phyloP scores from a whole-genome alignment of 2,888 invertebrate genomes.

The Harpagoxenus sublaevis region DNA sequence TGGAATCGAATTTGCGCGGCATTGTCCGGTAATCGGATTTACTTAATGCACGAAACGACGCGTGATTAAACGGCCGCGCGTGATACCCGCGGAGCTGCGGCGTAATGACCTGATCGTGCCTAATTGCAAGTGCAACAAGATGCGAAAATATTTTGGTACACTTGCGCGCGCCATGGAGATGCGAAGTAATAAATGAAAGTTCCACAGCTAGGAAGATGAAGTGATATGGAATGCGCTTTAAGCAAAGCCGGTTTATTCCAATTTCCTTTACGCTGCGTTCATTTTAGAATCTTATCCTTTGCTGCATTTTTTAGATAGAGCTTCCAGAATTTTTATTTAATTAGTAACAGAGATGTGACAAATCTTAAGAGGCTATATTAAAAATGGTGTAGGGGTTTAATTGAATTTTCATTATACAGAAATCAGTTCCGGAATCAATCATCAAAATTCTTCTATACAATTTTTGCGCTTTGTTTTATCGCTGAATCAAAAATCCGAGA shows the following conservation, averaged over 20 bases:
- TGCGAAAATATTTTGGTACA: constrained; percentile 36
- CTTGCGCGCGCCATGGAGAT: neutral
- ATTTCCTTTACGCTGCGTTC: neutral
- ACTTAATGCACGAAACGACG: constrained; percentile 72
- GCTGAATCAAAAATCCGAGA: constrained; percentile 42
- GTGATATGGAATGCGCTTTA: neutral
- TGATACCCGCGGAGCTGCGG: constrained; percentile 50
- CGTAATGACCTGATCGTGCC: constrained; percentile 58
- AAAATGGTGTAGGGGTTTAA: neutral
- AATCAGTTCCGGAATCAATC: neutral
- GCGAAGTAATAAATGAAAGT: neutral
- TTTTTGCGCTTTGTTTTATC: neutral
- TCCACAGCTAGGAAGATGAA: neutral
- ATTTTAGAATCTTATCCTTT: neutral
- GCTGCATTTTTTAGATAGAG: neutral
- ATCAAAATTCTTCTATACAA: neutral
- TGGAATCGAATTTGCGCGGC: constrained; percentile 64
- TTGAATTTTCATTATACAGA: neutral
- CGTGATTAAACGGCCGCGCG: constrained; percentile 63
- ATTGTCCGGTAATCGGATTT: constrained; percentile 69
- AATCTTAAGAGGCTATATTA: neutral
- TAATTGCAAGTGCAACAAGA: constrained; percentile 57
- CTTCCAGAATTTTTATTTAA: neutral
- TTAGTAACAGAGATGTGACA: neutral
- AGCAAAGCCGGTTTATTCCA: neutral